phyloP scores from a whole-genome alignment of 2,888 invertebrate species.

The Chrysolina oricalcia region DNA sequence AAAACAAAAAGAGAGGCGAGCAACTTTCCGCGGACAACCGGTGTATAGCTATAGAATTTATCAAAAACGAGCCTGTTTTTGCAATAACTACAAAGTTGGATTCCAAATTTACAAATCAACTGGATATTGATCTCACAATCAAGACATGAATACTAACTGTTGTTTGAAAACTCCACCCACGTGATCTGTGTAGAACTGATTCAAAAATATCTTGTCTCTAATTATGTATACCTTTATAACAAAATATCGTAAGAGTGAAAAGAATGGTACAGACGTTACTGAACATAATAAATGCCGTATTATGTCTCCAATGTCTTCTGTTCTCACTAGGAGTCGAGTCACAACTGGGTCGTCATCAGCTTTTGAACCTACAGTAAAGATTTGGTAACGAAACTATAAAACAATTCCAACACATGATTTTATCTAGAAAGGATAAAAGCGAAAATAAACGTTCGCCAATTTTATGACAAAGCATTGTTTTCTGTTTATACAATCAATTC shows the following conservation, averaged over 20 bases:
- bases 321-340: neutral
- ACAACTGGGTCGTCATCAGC: neutral
- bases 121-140: no score
- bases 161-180: no score
- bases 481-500: no score
- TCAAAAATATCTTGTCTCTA: no score
- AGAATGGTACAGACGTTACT: neutral
- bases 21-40: no score
- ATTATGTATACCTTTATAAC: neutral
- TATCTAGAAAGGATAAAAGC: constrained; percentile 6
- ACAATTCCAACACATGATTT: neutral
- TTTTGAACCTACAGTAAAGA: neutral
- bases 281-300: neutral
- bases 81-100: no score
- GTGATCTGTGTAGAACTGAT: no score
- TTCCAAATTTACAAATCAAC: no score
- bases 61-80: no score
- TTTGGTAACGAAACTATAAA: neutral
- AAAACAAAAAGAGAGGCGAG: no score
- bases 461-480: neutral
- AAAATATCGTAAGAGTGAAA: neutral
- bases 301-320: neutral
- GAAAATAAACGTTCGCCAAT: neutral
- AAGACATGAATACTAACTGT: no score
- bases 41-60: no score